Evolutionary conservation across 1,140 invertebrate species (phyloP).

Genomic region (Anastatus disparis): DNA sequence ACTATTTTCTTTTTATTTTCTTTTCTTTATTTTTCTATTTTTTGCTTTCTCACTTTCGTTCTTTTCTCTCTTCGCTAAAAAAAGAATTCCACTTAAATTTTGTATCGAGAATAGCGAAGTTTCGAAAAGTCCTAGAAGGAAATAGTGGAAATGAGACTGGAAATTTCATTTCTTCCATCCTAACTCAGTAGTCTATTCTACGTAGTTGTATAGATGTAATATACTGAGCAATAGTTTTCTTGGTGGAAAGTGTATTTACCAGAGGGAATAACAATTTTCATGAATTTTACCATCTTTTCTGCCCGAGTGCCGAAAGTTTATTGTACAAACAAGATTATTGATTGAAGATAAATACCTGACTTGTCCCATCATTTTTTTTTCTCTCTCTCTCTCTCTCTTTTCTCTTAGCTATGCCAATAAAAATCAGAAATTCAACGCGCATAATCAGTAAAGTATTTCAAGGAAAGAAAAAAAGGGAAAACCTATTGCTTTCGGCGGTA

Average conservation of each 20-base stretch:
- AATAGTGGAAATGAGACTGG: slow-evolving; percentile 31
- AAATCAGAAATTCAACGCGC: too few species aligned
- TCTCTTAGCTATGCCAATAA: too few species aligned
- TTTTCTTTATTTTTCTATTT: slow-evolving; percentile 19
- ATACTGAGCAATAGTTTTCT: too few species aligned
- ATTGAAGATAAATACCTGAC: not conserved
- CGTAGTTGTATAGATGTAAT: not conserved
- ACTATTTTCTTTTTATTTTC: not conserved
- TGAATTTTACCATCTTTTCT: not conserved
- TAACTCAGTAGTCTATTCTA: too few species aligned
- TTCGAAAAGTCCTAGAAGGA: slow-evolving; percentile 28
- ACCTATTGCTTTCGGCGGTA: too few species aligned
- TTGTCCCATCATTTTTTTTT: too few species aligned
- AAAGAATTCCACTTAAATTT: slow-evolving; percentile 24
- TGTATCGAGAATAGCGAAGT: slow-evolving; percentile 32
- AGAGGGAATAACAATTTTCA: not conserved
- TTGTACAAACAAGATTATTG: slow-evolving; percentile 13
- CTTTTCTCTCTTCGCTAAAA: not conserved
- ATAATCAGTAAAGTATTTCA: too few species aligned
- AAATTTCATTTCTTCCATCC: slow-evolving; percentile 37
- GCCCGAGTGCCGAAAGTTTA: not conserved
- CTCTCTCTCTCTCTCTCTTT: too few species aligned
- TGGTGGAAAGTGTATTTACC: not conserved
- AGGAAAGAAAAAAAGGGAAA: too few species aligned
- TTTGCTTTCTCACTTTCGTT: not conserved